phyloP scores from a whole-genome alignment of 1,140 invertebrate species.

The Tetragnatha versicolor region DNA sequence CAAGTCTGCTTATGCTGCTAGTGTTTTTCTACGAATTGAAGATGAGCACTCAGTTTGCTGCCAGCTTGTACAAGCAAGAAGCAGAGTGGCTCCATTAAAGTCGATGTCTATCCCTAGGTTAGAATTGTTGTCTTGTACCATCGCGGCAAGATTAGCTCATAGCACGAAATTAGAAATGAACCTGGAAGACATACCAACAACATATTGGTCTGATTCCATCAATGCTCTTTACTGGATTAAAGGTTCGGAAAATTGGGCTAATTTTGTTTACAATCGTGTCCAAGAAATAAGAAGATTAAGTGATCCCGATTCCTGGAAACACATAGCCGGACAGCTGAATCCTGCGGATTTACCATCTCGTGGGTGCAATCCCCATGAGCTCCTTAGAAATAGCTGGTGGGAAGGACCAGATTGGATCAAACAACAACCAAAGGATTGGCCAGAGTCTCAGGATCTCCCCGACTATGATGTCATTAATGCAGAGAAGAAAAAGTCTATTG shows the following conservation, averaged over 20 bases:
- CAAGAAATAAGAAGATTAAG: slow-evolving; percentile 16
- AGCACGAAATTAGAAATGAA: neutral
- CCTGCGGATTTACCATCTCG: slow-evolving; percentile 50
- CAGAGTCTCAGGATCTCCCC: neutral
- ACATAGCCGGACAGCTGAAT: slow-evolving; percentile 36
- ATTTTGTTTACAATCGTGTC: slow-evolving; percentile 12
- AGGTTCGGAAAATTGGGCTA: neutral
- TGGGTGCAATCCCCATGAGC: neutral
- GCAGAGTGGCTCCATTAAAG: slow-evolving; percentile 20
- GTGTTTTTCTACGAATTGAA: slow-evolving; percentile 23
- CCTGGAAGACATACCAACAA: neutral
- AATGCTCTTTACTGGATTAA: slow-evolving; percentile 24
- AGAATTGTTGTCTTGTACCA: neutral
- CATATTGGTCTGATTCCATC: slow-evolving; percentile 17
- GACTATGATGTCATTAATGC: neutral
- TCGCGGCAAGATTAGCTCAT: neutral
- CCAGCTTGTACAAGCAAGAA: neutral
- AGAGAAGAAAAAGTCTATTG: neutral
- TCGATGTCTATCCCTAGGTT: neutral
- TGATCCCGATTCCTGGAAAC: slow-evolving; percentile 10
- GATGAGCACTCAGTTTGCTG: neutral
- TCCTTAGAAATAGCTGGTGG: neutral
- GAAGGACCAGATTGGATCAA: neutral
- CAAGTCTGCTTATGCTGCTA: slow-evolving; percentile 16
- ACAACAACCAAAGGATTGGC: neutral